Evolutionary conservation across 1,140 invertebrate species (phyloP), one percentile per base, ranked within the genome.

Genomic region (Gryllus bimaculatus): DNA sequence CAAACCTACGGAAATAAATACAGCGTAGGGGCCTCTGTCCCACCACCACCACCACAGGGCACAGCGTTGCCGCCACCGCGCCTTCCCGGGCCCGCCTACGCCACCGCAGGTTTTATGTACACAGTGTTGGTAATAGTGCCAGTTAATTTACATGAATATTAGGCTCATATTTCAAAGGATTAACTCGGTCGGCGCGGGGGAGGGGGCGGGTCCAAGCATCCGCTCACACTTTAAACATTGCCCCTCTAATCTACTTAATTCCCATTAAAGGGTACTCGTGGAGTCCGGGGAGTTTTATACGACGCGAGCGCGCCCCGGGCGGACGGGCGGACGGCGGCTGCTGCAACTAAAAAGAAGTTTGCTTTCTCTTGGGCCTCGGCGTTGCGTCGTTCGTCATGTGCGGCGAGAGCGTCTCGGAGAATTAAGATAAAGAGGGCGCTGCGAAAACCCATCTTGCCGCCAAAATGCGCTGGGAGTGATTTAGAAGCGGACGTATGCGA

Each of bases 111-210:
- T 66, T 66, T 66, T 66, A 66, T 66, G 54, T 18, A 66, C 54
- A 66, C 54, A 66, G 10, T 66, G 10, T 66, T 66, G 54, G 54
- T 66, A 66, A 66, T 66, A 66, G 54, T 66, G 10, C 10, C 10
- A 66, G 54, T 66, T 66, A 66, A 66, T 66, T 66, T 66, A 66
- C 54, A 66, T 66, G 18, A 66, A 66, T 66, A 66, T 66, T 66
- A 66, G 54, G 10, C 54, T 66, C 54, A 66, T 66, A 66, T 66
- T 13, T 66, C 54, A 66, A 66, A 10, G 54, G 54, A 66, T 66
- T 66, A 66, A 66, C 54, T 66, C 18, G 2, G 54, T 8, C n/a
- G n/a, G n/a, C n/a, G 26, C 26, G 26, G 26, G 26, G 26, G 26
- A 5, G 26, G 26, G 1, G 26, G 26, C 26, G 26, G 26, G 26